These are phyloP conservation scores for Odontomachus brunneus DNA, from an alignment of 1,140 invertebrate species.

Conservation along the genomic window DNA sequence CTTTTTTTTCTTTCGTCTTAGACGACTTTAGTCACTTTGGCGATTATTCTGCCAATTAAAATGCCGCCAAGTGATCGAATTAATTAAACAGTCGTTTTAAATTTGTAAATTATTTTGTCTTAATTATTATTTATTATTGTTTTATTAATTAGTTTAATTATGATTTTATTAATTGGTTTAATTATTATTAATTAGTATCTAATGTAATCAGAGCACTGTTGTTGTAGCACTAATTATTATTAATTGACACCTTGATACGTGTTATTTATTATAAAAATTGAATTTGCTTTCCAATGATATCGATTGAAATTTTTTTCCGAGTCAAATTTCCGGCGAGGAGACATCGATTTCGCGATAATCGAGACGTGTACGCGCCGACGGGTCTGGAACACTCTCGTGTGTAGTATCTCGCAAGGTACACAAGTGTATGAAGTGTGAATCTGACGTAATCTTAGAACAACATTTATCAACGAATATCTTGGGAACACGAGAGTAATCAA, in stretches of 20 bases:
- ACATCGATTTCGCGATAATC: not conserved
- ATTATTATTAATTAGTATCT: too few species aligned
- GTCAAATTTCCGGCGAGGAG: not conserved
- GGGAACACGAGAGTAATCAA: not conserved
- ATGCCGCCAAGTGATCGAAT: not conserved
- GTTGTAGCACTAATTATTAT: too few species aligned
- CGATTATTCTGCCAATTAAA: not conserved
- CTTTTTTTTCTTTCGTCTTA: conserved; percentile 20
- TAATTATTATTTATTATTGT: too few species aligned
- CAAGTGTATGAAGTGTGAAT: not conserved
- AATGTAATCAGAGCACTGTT: too few species aligned
- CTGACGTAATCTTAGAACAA: conserved; percentile 34
- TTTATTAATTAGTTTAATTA: too few species aligned
- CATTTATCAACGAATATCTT: conserved; percentile 7
- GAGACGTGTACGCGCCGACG: not conserved
- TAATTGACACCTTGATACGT: not conserved
- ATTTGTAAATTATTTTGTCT: too few species aligned
- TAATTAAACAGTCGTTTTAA: not conserved
- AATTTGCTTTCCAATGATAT: not conserved
- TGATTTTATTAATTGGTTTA: too few species aligned
- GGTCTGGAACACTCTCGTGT: not conserved
- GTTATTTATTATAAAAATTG: not conserved
- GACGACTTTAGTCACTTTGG: not conserved
- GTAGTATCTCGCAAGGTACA: not conserved
- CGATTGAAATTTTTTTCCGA: not conserved